Conservation (phyloP, 1,140 invertebrate species). For the Saccostrea echinata region DNA sequence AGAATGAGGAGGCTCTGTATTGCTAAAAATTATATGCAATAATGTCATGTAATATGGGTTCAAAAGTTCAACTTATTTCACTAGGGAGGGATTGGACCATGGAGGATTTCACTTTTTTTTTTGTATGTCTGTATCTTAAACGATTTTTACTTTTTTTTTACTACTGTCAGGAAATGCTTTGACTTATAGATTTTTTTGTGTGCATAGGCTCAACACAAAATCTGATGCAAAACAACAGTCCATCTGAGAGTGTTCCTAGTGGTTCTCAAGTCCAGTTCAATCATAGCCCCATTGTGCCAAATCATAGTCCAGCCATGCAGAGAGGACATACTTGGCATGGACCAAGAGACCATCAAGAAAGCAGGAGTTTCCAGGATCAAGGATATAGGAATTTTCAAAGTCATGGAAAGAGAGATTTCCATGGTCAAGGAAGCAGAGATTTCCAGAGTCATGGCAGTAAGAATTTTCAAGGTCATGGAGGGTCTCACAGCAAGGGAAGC, state of each 20-base stretch:
- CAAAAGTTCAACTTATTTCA: too few relatives aligned
- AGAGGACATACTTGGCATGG: neutral
- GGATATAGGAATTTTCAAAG: neutral
- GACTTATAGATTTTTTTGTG: neutral
- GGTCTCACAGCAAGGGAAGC: neutral
- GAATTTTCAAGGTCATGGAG: constrained; percentile 19
- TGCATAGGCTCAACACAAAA: neutral
- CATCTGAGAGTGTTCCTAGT: neutral
- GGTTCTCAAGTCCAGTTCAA: constrained; percentile 12
- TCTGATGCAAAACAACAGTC: neutral
- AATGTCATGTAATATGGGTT: too few relatives aligned
- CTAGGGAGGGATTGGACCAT: too few relatives aligned
- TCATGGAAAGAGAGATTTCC: neutral
- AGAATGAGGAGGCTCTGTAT: too few relatives aligned
- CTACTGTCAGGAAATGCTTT: too few relatives aligned
- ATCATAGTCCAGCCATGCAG: neutral
- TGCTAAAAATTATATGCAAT: too few relatives aligned
- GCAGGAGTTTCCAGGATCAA: neutral
- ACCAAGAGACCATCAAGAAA: neutral
- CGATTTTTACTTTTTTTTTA: too few relatives aligned
- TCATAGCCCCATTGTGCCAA: neutral
- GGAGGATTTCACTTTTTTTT: too few relatives aligned
- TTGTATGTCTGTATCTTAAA: too few relatives aligned
- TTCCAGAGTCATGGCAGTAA: neutral
- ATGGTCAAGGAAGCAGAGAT: neutral